These are phyloP conservation scores for Aphyosemion australe DNA, from an alignment of 2,113 vertebrate genomes.

Conservation along the genomic window DNA sequence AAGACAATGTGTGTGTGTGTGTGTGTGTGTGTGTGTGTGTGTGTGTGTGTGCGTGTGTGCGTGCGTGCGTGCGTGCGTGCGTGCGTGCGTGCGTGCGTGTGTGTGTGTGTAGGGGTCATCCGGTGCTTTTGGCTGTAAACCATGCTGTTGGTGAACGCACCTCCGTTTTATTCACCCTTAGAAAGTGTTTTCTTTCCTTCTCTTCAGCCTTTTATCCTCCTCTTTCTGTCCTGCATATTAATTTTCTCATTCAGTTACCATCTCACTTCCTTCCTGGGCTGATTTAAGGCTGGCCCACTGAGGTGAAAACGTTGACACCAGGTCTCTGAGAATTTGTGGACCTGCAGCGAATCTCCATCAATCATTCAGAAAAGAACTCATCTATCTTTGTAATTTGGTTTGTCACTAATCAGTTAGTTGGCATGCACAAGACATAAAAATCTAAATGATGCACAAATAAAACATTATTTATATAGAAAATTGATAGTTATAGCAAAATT, in stretches of 20 bases:
- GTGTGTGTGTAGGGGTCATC: conserved; percentile 22
- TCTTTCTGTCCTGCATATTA: conserved; percentile 40
- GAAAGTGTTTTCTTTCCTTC: conserved; percentile 29
- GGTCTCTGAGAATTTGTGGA: conserved; percentile 25
- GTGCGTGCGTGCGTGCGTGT: not conserved
- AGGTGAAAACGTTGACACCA: not conserved
- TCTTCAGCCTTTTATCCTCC: conserved; percentile 18
- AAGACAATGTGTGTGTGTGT: not conserved
- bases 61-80: too few species aligned
- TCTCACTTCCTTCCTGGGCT: conserved; percentile 40
- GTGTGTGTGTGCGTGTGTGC: not conserved
- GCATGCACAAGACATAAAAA: not conserved
- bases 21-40: not conserved
- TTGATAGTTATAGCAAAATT: too few species aligned
- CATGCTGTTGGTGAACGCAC: conserved; percentile 36
- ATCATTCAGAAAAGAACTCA: not conserved
- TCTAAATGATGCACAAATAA: too few species aligned
- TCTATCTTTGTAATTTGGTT: not conserved
- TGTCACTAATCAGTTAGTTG: not conserved
- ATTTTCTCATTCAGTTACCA: conserved; percentile 17
- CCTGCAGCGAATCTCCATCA: not conserved
- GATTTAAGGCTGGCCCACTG: not conserved
- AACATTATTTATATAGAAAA: too few species aligned
- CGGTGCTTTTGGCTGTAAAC: conserved; percentile 42
- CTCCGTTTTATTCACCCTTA: conserved; percentile 55